Evolutionary conservation across 2,888 invertebrate genomes (phyloP), one percentile per base, ranked within the genome.

Genomic region (Agrotis puta): DNA sequence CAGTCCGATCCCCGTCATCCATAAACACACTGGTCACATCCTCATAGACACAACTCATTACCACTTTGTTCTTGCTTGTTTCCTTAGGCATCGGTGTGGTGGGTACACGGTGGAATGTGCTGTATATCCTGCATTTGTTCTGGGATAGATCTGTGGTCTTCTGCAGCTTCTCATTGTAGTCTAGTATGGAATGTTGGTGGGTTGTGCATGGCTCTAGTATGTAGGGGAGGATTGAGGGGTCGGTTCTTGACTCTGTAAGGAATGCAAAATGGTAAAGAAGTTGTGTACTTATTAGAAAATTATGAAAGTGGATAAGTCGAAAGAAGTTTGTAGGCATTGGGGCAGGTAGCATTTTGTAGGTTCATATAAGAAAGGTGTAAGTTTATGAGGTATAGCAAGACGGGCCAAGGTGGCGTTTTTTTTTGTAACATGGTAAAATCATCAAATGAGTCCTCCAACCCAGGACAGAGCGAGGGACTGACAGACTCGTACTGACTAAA

Each of bases 101-200:
- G 0, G 92, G 91, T 24, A 92, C 79, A 11, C 92, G 87, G 59
- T 93, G 92, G 78, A 92, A 93, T 1, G 93, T 93, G 71, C 90
- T 93, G 83, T 90, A 92, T 3, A 94, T 90, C 13, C 90, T 81
- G 65, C 93, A 94, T 50, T 92, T 92, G 77, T 88, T 89, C 58
- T 89, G 90, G 0, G 91, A 85, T 0, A 85, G 70, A 16, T 92
- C 92, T 0, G 88, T 81, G 5, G 87, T 87, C 33, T 88, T 88
- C 56, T 91, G 91, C 0, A 95, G 85, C 66, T 94, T 94, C 70
- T 95, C 94, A 3, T 92, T 94, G 80, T 90, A 91, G 14, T 94
- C 93, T 43, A 94, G 70, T 63, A 94, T 79, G 0, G 90, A 91
- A 67, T 87, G 84, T 39, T 92, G 90, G 18, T 90, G 86, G 7